phyloP scores from a whole-genome alignment of 2,113 vertebrate species.

The Lepidothrix coronata region DNA sequence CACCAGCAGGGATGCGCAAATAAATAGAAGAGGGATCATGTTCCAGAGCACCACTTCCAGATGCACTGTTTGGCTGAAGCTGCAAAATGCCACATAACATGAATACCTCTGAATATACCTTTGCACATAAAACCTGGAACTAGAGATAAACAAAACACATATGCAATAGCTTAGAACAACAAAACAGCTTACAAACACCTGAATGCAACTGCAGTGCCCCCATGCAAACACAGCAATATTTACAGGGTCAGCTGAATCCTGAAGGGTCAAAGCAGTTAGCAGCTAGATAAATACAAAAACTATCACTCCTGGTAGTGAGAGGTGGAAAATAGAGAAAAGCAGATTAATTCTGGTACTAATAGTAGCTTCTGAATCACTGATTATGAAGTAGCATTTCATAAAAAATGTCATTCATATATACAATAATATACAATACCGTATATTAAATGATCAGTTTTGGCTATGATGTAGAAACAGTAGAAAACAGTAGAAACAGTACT shows the following conservation, averaged over 20 bases:
- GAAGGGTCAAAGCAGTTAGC: neutral
- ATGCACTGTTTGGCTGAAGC: slow-evolving; percentile 98
- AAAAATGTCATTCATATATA: neutral
- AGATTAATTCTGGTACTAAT: neutral
- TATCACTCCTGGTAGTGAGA: neutral
- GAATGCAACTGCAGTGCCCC: neutral
- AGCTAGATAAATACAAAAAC: neutral
- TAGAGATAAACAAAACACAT: neutral
- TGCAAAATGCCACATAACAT: slow-evolving; percentile 52
- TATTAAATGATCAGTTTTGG: neutral
- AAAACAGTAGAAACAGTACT: neutral
- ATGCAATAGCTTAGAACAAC: neutral
- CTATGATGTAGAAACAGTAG: no score
- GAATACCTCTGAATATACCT: neutral
- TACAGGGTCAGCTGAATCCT: neutral
- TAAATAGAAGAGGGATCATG: slow-evolving; percentile 98
- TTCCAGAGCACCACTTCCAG: slow-evolving; percentile 95
- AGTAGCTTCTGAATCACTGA: neutral
- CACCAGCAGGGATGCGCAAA: slow-evolving; percentile 89
- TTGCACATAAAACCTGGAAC: neutral
- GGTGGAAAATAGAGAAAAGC: neutral
- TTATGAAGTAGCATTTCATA: neutral
- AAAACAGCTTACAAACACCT: neutral
- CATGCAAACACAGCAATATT: neutral
- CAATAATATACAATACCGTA: neutral